Base-by-base conservation (phyloP, 1,140 invertebrate genomes). In the Drosophila arawakana region DNA sequence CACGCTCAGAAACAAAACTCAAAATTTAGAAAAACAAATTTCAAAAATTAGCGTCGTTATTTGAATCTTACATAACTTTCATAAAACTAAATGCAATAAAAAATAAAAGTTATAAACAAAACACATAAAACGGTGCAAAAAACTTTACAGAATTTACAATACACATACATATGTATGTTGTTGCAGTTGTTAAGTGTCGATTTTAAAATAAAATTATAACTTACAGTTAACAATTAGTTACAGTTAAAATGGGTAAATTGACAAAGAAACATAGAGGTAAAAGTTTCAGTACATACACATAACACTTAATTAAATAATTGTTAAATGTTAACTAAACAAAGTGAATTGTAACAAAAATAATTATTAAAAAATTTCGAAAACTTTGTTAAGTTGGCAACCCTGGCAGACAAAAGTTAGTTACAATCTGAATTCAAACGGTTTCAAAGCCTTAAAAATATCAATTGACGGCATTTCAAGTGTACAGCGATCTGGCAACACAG, bases 141-240 rank as follows among this genome's bases (percentile, higher is more conserved):
- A 90, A 90, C 88, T 90, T 90, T 88, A 90, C 83, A 83, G 54
- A 88, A 89, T 90, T 59, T 84, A 90, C 80, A 73, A 71, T 76
- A 80, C 47, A 65, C 67, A 65, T 79, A 54, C 10, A 54, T 55
- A 11, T 79, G 50, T 55, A 11, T 79, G 50, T 73, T 60, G 65
- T 77, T 79, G 61, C 59, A 76, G 80, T 21, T 35, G 46, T 25
- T 47, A 5, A 13, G 6, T 55, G 67, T 75, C 71, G 63, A 35
- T 1, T 37, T 41, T 11, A 3, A 39, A 39, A 39, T 9, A 39
- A 39, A 39, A 73, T 39, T 50, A 52, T 46, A 66, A 43, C 44
- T 78, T 85, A 78, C 10, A 7, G 58, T 52, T 69, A 74, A 79
- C 60, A 79, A 89, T 79, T 90, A 77, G 85, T 81, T 90, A 79